Evolutionary conservation across 2,797 vertebrate genomes (phyloP).

Genomic region (Pygocentrus nattereri): DNA sequence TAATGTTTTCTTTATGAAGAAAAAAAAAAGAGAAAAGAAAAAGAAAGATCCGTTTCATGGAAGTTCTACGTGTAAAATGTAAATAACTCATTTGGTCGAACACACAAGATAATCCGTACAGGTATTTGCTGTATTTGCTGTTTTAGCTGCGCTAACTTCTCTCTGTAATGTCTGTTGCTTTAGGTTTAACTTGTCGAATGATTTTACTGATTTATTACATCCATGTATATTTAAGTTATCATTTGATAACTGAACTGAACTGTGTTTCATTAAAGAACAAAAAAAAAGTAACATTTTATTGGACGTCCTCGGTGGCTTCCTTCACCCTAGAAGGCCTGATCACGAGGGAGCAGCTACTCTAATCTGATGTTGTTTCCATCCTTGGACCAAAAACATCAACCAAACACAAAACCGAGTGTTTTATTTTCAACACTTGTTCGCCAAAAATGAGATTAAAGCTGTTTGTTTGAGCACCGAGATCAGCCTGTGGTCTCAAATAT

Average conservation of each 20-base stretch:
- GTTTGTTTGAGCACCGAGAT: too few relatives aligned
- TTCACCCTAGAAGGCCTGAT: conserved; percentile 63
- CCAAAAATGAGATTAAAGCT: neutral
- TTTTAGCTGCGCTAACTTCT: conserved; percentile 88
- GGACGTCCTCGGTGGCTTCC: conserved; percentile 75
- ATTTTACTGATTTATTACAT: conserved; percentile 88
- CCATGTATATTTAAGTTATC: conserved; percentile 92
- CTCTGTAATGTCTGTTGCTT: conserved; percentile 89
- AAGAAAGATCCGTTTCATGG: conserved; percentile 81
- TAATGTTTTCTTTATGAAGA: conserved; percentile 82
- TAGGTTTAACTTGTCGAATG: conserved; percentile 80
- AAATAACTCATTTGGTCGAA: conserved; percentile 94
- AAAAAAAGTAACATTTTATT: conserved; percentile 87
- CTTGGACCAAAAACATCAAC: too few relatives aligned
- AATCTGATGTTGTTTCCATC: neutral
- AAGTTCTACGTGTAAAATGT: conserved; percentile 88
- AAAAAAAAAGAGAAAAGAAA: conserved; percentile 72
- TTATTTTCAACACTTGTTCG: neutral
- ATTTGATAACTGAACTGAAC: conserved; percentile 93
- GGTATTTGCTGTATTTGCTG: conserved; percentile 91
- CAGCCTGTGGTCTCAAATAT: too few relatives aligned
- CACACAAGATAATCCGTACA: conserved; percentile 96
- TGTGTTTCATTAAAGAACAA: conserved; percentile 96
- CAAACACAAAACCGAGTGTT: too few relatives aligned
- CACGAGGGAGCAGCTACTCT: conserved; percentile 34